A percentile compares a stretch with the other conserved stretches of the same genome.
Conservation (phyloP, 2,888 invertebrate species). For the Pycnomerus fuliginosus region DNA sequence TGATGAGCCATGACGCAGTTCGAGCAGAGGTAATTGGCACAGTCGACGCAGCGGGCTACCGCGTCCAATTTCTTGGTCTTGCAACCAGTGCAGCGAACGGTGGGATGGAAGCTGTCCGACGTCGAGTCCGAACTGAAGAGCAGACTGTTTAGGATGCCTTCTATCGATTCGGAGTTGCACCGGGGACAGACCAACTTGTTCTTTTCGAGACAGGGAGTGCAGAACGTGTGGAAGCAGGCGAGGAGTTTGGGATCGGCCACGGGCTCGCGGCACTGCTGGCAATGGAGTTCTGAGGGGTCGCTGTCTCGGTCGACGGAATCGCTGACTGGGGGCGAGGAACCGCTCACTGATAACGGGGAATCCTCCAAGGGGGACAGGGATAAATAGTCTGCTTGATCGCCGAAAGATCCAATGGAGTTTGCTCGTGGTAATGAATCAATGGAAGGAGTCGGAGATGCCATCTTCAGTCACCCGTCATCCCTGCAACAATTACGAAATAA, state of each 20-base stretch:
- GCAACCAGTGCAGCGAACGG: slow-evolving; percentile 89
- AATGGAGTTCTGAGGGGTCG: slow-evolving; percentile 49
- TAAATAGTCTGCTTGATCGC: slow-evolving; percentile 77
- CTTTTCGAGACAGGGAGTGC: slow-evolving; percentile 78
- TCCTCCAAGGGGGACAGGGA: slow-evolving; percentile 60
- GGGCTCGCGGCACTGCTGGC: slow-evolving; percentile 74
- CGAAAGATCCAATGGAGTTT: slow-evolving; percentile 86
- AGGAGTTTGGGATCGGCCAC: slow-evolving; percentile 74
- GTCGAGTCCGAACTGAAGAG: slow-evolving; percentile 45
- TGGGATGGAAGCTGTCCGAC: slow-evolving; percentile 47
- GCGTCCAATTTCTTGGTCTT: slow-evolving; percentile 94
- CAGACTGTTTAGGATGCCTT: slow-evolving; percentile 52
- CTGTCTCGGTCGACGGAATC: slow-evolving; percentile 73
- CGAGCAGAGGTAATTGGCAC: slow-evolving; percentile 92
- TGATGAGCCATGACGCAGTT: slow-evolving; percentile 99
- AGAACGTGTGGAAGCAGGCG: slow-evolving; percentile 82
- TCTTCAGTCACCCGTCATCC: slow-evolving; percentile 88
- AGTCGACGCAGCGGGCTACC: slow-evolving; percentile 94
- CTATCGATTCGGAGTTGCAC: slow-evolving; percentile 56
- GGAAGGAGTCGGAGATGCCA: slow-evolving; percentile 92
- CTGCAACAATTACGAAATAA: no score
- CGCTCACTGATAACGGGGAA: slow-evolving; percentile 80
- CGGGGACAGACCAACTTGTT: slow-evolving; percentile 76
- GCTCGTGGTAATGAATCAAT: slow-evolving; percentile 89
- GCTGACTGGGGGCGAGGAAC: slow-evolving; percentile 83